Percentiles rank a stretch among this genome's conserved stretches.
phyloP scores from a whole-genome alignment of 1,140 invertebrate genomes.

The Meteorus sp. region DNA sequence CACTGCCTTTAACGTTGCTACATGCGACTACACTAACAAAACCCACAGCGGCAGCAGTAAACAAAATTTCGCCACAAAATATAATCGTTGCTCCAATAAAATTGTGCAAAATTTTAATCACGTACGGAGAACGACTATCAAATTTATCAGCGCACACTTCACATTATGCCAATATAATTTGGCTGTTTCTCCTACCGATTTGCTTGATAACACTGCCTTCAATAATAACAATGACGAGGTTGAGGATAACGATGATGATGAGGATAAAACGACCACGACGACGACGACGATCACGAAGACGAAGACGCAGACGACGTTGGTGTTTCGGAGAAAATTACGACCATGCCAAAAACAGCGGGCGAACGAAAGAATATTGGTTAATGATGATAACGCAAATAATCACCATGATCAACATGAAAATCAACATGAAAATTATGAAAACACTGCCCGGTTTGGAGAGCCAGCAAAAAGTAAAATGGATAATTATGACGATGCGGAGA shows the following conservation, averaged over 20 bases:
- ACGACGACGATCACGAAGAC: conserved; percentile 21
- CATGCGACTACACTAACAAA: conserved; percentile 17
- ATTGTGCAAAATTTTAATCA: too few species aligned
- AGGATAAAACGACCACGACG: conserved; percentile 20
- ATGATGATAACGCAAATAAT: too few species aligned
- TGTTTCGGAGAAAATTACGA: conserved; percentile 20
- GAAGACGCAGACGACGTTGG: conserved; percentile 25
- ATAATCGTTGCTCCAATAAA: background rate
- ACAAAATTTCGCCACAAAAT: too few species aligned
- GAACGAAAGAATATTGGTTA: background rate
- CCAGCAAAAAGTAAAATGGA: too few species aligned
- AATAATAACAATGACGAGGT: conserved; percentile 29
- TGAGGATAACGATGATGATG: conserved; percentile 26
- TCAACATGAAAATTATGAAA: too few species aligned
- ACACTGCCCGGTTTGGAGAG: conserved; percentile 44
- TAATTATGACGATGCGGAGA: too few species aligned
- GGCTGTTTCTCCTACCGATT: conserved; percentile 27
- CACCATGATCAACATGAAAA: too few species aligned
- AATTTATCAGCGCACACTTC: too few species aligned
- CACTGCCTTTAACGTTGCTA: conserved; percentile 24
- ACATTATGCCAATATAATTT: background rate
- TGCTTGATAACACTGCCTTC: conserved; percentile 44
- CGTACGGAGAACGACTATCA: too few species aligned
- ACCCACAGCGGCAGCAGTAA: background rate
- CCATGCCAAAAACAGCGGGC: background rate